These are phyloP conservation scores for Narcine bancroftii DNA, from an alignment of 2,113 vertebrate species.

Conservation along the genomic window DNA sequence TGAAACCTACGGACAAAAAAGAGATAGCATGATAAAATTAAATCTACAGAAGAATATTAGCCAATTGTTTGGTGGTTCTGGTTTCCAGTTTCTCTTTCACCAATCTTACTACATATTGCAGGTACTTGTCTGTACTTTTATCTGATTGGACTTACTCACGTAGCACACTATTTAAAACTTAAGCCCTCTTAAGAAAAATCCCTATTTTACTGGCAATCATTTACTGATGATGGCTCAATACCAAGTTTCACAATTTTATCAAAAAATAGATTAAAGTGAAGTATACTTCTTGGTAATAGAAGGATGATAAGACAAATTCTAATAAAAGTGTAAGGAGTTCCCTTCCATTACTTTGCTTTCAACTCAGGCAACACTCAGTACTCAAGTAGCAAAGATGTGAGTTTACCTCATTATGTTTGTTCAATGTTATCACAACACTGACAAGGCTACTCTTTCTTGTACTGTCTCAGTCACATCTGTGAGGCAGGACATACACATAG, in stretches of 20 bases:
- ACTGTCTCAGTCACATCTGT: no score
- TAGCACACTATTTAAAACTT: constrained; percentile 19
- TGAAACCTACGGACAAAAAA: constrained; percentile 53
- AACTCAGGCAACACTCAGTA: not conserved
- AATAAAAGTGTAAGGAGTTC: not conserved
- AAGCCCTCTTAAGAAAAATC: not conserved
- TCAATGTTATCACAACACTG: no score
- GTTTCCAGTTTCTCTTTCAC: constrained; percentile 34
- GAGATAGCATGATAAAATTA: constrained; percentile 39
- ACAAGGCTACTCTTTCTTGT: no score
- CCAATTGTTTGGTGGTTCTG: constrained; percentile 33
- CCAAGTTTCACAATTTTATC: not conserved
- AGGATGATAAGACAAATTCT: not conserved
- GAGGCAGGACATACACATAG: no score
- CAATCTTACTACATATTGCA: not conserved
- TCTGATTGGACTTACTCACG: constrained; percentile 32
- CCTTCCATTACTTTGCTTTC: not conserved
- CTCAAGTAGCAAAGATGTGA: not conserved
- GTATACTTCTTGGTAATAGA: not conserved
- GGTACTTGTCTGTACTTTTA: constrained; percentile 29
- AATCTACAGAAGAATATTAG: constrained; percentile 37
- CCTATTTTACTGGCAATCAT: not conserved
- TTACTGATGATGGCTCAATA: not conserved
- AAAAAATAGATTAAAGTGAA: not conserved
- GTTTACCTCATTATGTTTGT: not conserved